Evolutionary conservation across 2,888 invertebrate species (phyloP), one percentile per base, ranked within the genome.

Genomic region (Spodoptera exigua): DNA sequence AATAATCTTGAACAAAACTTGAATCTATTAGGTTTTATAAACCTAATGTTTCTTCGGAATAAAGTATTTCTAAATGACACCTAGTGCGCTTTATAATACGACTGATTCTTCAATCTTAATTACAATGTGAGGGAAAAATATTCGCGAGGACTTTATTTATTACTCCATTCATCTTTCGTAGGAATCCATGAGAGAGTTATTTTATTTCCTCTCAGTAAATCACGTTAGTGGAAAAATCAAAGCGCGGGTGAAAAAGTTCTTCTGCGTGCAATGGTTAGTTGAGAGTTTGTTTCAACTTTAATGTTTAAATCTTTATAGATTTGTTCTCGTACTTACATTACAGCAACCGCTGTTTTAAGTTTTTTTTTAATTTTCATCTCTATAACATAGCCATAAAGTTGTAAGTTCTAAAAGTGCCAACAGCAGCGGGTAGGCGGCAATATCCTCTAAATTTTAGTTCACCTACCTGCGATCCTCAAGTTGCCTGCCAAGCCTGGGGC

Each of bases 161-260:
- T 49, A 46, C 35, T 45, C 48, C 44, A 65, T 67, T 61, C 18
- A 54, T 75, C 46, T 74, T 78, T 60, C 54, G 13, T 76, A 93
- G 93, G 92, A 91, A 78, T 89, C 92, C 46, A 94, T 94, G 91
- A 83, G 89, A 57, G 92, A 94, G 75, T 81, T 94, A 57, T 92
- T 92, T 80, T 94, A 93, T 79, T 94, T 93, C 70, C 83, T 94
- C 54, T 87, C 91, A 2, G 92, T 89, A 48, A 94, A 94, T 81
- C 89, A 88, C 59, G 92, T 94, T 32, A 91, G 90, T 72, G 77
- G 81, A 16, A 93, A 91, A 88, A 93, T 94, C 60, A 93, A 92
- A 70, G 82, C 85, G 16, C 82, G 93, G 43, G 93, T 94, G 36
- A 84, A 88, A 74, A 93, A 94, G 78, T 94, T 91, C 78, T 94